Conservation (phyloP, 2,113 vertebrate genomes). For the Catharus minimus region DNA sequence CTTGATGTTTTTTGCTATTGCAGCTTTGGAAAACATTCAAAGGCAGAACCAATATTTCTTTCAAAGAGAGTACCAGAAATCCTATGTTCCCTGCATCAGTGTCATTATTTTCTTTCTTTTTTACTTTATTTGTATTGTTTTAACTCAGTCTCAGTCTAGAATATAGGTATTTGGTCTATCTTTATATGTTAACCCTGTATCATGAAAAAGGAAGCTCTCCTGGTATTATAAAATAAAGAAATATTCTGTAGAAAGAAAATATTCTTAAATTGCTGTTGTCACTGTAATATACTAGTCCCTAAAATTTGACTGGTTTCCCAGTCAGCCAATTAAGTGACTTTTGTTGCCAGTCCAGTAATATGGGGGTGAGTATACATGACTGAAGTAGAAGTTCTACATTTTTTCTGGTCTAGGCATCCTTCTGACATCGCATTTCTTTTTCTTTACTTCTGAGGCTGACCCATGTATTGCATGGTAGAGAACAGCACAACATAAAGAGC, state of each 20-base stretch:
- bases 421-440: not conserved
- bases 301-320: not conserved
- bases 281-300: not conserved
- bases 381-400: not conserved
- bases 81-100: not conserved
- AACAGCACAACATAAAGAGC: not conserved
- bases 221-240: not conserved
- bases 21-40: not conserved
- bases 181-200: not conserved
- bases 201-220: not conserved
- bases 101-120: not conserved
- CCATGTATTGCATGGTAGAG: not conserved
- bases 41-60: not conserved
- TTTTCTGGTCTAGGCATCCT: not conserved
- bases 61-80: not conserved
- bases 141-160: not conserved
- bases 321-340: not conserved
- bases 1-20: not conserved
- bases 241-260: not conserved
- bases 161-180: not conserved
- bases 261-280: not conserved
- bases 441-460: not conserved
- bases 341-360: not conserved
- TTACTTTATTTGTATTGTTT: not conserved
- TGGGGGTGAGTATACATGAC: not conserved